Conservation (phyloP, 2,888 invertebrate genomes). For the Monochamus alternatus region DNA sequence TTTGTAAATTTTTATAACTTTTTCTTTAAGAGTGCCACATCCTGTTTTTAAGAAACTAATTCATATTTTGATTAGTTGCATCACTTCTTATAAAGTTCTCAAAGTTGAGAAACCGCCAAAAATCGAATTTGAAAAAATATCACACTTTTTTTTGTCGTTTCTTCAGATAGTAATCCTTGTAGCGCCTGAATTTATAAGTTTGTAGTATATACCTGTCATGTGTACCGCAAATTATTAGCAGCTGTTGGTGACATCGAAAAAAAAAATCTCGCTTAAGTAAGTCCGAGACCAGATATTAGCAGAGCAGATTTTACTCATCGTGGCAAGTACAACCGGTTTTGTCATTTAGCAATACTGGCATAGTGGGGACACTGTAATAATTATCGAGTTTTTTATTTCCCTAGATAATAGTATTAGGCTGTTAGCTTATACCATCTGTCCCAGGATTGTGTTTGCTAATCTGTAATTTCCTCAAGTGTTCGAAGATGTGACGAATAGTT, state of each 20-base stretch:
- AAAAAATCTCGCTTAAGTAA: constrained; percentile 4
- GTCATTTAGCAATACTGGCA: constrained; percentile 4
- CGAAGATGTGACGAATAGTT: no score
- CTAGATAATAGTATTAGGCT: not conserved
- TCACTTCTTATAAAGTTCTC: no score
- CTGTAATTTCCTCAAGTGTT: not conserved
- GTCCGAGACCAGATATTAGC: not conserved
- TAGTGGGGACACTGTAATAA: not conserved
- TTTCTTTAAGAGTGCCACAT: no score
- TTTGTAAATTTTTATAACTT: no score
- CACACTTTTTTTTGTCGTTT: no score
- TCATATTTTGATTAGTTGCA: no score
- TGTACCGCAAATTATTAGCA: not conserved
- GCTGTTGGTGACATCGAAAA: constrained; percentile 1
- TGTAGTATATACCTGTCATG: not conserved
- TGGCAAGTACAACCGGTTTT: constrained; percentile 9
- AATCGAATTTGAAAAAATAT: no score
- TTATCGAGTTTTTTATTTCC: constrained; percentile 8
- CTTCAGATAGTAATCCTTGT: no score
- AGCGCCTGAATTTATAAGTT: not conserved
- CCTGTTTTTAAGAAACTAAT: no score
- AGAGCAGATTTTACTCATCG: constrained; percentile 11
- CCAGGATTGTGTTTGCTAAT: not conserved
- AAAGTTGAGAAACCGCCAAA: no score
- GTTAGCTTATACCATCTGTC: not conserved